Conservation (phyloP, 92 coral and sea anemone genomes). For the Paragorgia papillata region DNA sequence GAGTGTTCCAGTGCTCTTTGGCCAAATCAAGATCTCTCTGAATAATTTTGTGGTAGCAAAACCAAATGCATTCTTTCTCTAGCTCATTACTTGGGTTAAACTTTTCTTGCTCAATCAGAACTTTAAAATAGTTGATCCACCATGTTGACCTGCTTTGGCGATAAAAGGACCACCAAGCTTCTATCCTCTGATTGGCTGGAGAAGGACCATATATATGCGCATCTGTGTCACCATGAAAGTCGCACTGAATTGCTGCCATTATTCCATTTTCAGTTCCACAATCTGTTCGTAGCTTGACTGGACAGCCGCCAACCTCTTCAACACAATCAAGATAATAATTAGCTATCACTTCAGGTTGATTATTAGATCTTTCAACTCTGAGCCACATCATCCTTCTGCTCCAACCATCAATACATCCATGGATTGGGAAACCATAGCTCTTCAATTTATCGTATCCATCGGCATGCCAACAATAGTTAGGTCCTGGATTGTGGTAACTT, state of each 20-base stretch:
- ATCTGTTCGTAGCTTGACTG: neutral
- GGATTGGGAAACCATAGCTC: neutral
- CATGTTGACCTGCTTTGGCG: neutral
- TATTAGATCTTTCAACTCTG: neutral
- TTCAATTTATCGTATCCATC: neutral
- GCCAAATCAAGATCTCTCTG: constrained; percentile 37
- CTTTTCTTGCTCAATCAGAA: neutral
- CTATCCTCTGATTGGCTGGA: constrained; percentile 21
- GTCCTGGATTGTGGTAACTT: too few species aligned
- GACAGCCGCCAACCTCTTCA: neutral
- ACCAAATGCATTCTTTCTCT: constrained; percentile 64
- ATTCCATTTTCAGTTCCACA: constrained; percentile 4
- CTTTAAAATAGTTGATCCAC: constrained; percentile 23
- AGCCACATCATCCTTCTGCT: neutral
- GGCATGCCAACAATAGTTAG: too few species aligned
- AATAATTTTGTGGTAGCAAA: constrained; percentile 37
- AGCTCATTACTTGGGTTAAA: constrained; percentile 4
- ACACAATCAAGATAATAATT: neutral
- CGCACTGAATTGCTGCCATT: constrained; percentile 10
- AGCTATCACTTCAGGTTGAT: neutral
- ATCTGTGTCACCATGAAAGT: neutral
- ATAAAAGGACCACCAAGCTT: constrained; percentile 1
- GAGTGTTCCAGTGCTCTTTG: constrained; percentile 71
- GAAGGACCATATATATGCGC: constrained; percentile 5
- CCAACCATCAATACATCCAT: too few species aligned